Conservation (phyloP, 2,797 vertebrate genomes). For the Malurus leucopterus region DNA sequence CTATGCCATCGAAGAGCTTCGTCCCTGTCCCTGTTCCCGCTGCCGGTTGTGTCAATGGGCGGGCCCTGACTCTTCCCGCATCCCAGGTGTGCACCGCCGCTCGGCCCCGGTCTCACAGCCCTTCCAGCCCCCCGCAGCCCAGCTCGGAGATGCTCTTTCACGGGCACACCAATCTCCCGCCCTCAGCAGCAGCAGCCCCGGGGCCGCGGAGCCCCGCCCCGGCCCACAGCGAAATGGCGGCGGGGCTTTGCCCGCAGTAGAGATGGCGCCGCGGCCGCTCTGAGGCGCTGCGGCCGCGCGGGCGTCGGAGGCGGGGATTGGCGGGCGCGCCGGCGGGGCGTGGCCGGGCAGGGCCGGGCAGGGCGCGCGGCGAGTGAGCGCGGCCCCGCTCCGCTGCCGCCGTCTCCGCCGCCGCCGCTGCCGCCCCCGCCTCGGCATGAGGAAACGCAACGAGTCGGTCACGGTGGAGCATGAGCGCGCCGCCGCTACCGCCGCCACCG, state of each 20-base stretch:
- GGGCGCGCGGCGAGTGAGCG: neutral
- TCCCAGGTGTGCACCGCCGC: neutral
- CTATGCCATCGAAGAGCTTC: neutral
- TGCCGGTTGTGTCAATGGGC: too few relatives aligned
- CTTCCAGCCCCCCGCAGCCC: neutral
- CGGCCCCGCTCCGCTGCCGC: neutral
- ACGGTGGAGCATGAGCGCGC: constrained; percentile 52
- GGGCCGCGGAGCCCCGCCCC: neutral
- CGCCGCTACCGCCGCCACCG: constrained; percentile 12
- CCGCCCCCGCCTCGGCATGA: constrained; percentile 20
- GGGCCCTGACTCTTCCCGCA: neutral
- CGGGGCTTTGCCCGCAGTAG: neutral
- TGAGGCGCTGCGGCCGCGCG: neutral
- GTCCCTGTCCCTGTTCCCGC: neutral
- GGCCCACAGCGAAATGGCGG: neutral
- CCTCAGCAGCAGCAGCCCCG: neutral
- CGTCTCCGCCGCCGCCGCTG: neutral
- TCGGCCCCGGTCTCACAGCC: too few relatives aligned
- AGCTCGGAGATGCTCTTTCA: rapidly evolving
- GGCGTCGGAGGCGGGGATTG: neutral
- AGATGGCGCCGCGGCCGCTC: neutral
- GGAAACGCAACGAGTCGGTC: constrained; percentile 52
- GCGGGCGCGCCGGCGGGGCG: neutral
- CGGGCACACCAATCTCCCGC: rapidly evolving
- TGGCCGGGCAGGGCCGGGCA: neutral